Evolutionary conservation across 2,797 vertebrate genomes (phyloP), one percentile per base, ranked within the genome.

Genomic region (Sarcoramphus papa): DNA sequence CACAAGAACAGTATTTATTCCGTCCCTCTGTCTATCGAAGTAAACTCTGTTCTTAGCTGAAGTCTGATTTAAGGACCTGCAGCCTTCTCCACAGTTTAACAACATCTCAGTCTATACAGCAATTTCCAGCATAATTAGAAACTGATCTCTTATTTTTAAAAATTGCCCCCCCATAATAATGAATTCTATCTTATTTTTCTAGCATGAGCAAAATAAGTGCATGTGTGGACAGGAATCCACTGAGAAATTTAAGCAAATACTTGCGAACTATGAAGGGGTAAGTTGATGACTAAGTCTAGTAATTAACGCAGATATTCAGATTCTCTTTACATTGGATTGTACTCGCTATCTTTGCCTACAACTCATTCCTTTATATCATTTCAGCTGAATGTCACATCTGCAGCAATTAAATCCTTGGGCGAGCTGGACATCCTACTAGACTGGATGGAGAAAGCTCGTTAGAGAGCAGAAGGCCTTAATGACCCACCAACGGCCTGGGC

Each of bases 341-440:
- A 9, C 14, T 20, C 6, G 0, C 8, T 43, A 2, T 5, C 27
- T 50, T 23, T 64, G 45, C 95, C 59, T 7, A 14, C 45, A 9
- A 4, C 20, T 33, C 14, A 2, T 14, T 51, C 56, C 53, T 87
- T 22, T 80, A 0, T 12, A 1, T 37, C 33, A 6, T 59, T 97
- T 91, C 97, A 98, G 98, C 93, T 98, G 27, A 90, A 97, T 4
- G 81, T 93, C 74, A 96, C 91, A 5, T 89, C 93, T 30, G 98
- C 97, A 21, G 97, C 92, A 10, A 95, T 98, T 60, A 98, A 98
- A 73, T 97, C 97, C 48, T 53, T 98, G 77, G 98, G 98, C 2
- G 98, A 98, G 85, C 91, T 98, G 28, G 97, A 98, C 60, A 98
- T 98, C 90, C 93, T 98, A 2, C 73, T 98, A 24, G 95, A 93